Percentiles rank a stretch among this genome's conserved stretches.
These are phyloP conservation scores for Sinocyclocheilus anshuiensis DNA, from an alignment of 2,113 vertebrate species.

Conservation along the genomic window DNA sequence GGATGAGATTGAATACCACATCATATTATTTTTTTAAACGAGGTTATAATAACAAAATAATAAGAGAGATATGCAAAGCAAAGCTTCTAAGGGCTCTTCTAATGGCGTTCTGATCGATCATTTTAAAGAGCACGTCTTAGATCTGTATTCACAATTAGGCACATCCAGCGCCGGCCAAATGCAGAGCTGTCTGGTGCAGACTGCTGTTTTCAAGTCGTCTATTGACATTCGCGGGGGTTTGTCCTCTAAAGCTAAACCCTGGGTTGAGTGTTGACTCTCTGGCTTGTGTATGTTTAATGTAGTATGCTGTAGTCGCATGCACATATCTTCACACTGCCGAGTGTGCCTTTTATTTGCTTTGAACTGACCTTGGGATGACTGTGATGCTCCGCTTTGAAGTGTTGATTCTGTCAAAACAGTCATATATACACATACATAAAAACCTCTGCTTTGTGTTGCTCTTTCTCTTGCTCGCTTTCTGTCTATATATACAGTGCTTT, in stretches of 20 bases:
- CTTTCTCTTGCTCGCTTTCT: neutral
- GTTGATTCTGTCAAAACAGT: conserved; percentile 26
- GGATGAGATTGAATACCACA: neutral
- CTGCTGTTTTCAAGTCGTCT: conserved; percentile 9
- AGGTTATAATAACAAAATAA: neutral
- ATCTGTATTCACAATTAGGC: conserved; percentile 36
- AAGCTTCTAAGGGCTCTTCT: neutral
- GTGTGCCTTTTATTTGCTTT: conserved; percentile 52
- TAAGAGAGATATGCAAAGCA: neutral
- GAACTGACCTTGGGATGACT: conserved; percentile 57
- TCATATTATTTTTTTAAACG: neutral
- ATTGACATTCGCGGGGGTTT: neutral
- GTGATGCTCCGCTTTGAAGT: conserved; percentile 43
- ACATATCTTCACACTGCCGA: conserved; percentile 44
- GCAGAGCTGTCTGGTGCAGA: neutral
- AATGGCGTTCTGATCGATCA: conserved; percentile 26
- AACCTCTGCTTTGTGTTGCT: neutral
- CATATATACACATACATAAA: neutral
- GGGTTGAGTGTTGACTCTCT: neutral
- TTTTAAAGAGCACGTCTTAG: conserved; percentile 20
- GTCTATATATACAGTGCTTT: neutral
- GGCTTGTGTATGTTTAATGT: conserved; percentile 54
- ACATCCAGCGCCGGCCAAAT: conserved; percentile 3
- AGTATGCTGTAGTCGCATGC: conserved; percentile 35
- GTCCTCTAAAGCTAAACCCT: conserved; percentile 7